Conservation (phyloP, 2,888 invertebrate species). For the Diarsia rubi region DNA sequence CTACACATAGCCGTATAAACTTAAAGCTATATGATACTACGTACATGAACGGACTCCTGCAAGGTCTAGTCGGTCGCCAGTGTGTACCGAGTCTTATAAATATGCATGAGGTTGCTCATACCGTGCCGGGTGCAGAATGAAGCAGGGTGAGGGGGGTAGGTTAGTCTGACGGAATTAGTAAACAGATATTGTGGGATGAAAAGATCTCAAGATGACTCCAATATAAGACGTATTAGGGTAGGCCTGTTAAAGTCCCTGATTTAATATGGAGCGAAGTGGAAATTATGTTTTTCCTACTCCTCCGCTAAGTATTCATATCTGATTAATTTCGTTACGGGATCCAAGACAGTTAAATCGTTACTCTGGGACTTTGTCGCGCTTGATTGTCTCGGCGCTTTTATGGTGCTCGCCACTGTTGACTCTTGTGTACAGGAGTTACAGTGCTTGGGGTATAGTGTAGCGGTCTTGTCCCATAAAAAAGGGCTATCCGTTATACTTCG, state of each 20-base stretch:
- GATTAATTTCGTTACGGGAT: no score
- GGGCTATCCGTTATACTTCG: background rate
- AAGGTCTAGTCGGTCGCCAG: conserved; percentile 40
- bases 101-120: conserved; percentile 59
- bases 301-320: no score
- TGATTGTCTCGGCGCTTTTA: no score
- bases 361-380: no score
- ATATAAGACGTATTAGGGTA: background rate
- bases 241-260: no score
- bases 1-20: background rate
- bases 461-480: no score
- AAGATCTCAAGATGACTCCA: conserved; percentile 2
- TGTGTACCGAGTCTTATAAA: conserved; percentile 58
- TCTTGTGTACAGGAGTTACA: no score
- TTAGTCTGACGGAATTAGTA: conserved; percentile 40
- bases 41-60: conserved; percentile 33
- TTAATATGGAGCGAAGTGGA: no score
- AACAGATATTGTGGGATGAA: conserved; percentile 31
- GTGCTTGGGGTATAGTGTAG: no score
- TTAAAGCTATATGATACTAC: background rate
- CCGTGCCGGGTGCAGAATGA: conserved; percentile 24
- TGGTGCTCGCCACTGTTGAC: no score
- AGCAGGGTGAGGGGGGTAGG: background rate
- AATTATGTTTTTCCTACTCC: no score
- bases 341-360: no score